Conservation (phyloP, 1,140 invertebrate species). For the Mamestra configurata region DNA sequence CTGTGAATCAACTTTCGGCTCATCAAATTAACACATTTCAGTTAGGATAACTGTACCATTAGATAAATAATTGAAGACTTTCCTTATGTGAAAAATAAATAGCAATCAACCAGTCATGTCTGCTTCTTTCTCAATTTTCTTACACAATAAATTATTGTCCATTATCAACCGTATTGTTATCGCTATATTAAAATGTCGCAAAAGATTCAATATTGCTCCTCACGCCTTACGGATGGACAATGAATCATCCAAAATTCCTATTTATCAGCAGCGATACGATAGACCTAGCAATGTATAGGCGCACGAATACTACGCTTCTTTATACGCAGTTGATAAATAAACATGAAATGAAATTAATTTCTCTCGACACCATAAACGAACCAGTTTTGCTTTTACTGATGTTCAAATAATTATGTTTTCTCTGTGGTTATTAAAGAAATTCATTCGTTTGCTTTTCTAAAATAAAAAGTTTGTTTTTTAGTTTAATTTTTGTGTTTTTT, state of each 20-base stretch:
- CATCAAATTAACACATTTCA: too few species aligned
- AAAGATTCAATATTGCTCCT: constrained; percentile 43
- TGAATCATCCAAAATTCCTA: constrained; percentile 77
- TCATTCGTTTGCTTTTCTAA: too few species aligned
- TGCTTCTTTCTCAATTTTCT: neutral
- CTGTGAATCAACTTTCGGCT: too few species aligned
- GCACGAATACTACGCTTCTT: constrained; percentile 5
- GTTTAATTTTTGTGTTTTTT: neutral
- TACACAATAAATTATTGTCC: neutral
- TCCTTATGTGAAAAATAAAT: neutral
- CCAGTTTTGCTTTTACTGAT: neutral
- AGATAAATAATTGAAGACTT: too few species aligned
- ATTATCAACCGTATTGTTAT: constrained; percentile 30
- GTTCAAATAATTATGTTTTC: neutral
- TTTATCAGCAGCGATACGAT: constrained; percentile 63
- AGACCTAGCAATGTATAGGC: constrained; percentile 30
- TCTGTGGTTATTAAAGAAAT: too few species aligned
- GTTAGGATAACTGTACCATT: too few species aligned
- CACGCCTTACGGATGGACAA: constrained; percentile 55
- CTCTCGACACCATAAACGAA: neutral
- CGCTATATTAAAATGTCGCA: constrained; percentile 16
- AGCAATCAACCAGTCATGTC: neutral
- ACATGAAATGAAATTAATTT: neutral
- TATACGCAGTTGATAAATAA: constrained; percentile 4
- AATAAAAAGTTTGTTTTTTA: neutral